Conservation (phyloP, 2,888 invertebrate species). For the Drosophila gaucha region DNA sequence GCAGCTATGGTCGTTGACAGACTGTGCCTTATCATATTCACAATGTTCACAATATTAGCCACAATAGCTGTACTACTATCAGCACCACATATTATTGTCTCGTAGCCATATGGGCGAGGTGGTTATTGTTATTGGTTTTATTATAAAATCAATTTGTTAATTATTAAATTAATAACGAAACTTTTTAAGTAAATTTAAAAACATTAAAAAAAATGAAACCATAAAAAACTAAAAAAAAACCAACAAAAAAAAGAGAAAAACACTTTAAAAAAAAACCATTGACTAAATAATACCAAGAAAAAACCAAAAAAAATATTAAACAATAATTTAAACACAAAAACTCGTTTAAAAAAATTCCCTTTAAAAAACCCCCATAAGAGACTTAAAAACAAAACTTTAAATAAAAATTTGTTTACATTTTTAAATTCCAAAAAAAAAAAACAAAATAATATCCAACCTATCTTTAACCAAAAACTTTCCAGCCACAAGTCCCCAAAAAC, state of each 20-base stretch:
- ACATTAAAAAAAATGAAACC: conserved; percentile 57
- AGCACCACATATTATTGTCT: conserved; percentile 92
- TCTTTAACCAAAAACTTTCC: conserved; percentile 31
- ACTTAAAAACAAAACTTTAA: conserved; percentile 42
- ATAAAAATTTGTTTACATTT: conserved; percentile 59
- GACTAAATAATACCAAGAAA: conserved; percentile 67
- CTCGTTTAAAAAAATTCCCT: conserved; percentile 62
- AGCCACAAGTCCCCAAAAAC: conserved; percentile 25
- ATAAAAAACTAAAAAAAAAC: conserved; percentile 62
- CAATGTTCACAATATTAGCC: conserved; percentile 98
- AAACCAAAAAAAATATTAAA: conserved; percentile 47
- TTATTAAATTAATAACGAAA: conserved; percentile 86
- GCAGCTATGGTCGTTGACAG: conserved; percentile 99
- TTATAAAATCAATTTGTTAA: conserved; percentile 86
- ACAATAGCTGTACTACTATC: conserved; percentile 98
- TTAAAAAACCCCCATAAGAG: conserved; percentile 43
- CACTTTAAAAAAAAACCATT: conserved; percentile 66
- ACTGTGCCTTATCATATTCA: conserved; percentile 99
- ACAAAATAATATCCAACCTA: conserved; percentile 21
- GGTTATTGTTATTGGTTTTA: conserved; percentile 86
- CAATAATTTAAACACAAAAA: conserved; percentile 69
- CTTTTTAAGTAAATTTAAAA: conserved; percentile 84
- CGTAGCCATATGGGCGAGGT: conserved; percentile 86
- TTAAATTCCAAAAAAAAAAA: conserved; percentile 60
- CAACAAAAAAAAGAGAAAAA: conserved; percentile 66